Evolutionary conservation across 2,113 vertebrate species (phyloP).

Genomic region (Clarias batrachus): DNA sequence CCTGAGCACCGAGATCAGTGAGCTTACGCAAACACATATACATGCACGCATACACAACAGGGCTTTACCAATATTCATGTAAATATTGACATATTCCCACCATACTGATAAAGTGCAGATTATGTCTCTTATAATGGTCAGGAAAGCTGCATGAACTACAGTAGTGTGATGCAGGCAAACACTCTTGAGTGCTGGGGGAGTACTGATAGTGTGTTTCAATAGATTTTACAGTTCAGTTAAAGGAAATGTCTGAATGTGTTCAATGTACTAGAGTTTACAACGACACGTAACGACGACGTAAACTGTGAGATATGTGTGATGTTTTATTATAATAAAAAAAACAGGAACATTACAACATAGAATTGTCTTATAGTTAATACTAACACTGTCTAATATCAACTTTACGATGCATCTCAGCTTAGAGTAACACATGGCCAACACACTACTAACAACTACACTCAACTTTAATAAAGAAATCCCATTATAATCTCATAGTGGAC

Average conservation of each 20-base stretch:
- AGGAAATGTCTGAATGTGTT: neutral
- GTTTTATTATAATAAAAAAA: neutral
- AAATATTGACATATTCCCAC: neutral
- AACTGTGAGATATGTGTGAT: neutral
- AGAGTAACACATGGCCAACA: neutral
- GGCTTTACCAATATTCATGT: neutral
- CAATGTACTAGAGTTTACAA: neutral
- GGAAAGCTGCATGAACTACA: neutral
- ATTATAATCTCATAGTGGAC: neutral
- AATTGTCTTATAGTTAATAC: neutral
- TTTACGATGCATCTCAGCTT: neutral
- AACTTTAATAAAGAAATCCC: neutral
- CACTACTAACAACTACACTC: neutral
- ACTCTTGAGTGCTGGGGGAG: neutral
- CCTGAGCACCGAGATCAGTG: slow-evolving; percentile 74
- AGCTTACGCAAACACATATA: slow-evolving; percentile 49
- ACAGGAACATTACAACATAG: neutral
- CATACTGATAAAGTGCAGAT: neutral
- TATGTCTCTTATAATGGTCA: neutral
- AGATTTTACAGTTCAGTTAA: neutral
- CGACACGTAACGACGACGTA: neutral
- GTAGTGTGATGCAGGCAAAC: neutral
- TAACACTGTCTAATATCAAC: neutral
- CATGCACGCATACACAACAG: neutral
- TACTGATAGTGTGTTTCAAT: neutral